These are phyloP conservation scores for Pitangus sulphuratus DNA, from an alignment of 2,797 vertebrate genomes.

Conservation along the genomic window DNA sequence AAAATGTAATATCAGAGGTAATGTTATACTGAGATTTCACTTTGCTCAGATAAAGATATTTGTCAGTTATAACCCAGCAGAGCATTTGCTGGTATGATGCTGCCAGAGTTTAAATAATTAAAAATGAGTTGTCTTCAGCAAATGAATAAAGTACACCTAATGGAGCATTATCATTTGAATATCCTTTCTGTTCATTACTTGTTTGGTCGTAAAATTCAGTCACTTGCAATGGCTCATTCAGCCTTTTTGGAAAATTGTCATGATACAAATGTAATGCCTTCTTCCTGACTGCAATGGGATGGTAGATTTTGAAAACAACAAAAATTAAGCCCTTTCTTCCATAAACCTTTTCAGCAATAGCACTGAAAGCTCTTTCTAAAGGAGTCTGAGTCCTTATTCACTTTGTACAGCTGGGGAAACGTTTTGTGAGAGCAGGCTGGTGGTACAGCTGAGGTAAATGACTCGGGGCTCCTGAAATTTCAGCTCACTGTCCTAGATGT, in stretches of 20 bases:
- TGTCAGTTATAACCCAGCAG: background rate
- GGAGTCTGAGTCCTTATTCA: background rate
- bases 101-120: constrained; percentile 43
- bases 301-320: background rate
- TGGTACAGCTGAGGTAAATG: background rate
- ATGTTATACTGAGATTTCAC: background rate
- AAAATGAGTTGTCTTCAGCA: background rate
- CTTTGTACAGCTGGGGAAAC: background rate
- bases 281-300: background rate
- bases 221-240: background rate
- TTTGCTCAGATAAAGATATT: background rate
- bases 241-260: background rate
- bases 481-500: background rate
- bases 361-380: background rate
- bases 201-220: background rate
- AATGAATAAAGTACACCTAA: constrained; percentile 17
- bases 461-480: background rate
- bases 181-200: background rate
- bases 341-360: background rate
- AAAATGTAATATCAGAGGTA: background rate
- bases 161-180: background rate
- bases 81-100: background rate
- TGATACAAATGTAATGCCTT: background rate
- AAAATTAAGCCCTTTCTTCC: background rate
- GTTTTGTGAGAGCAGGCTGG: background rate